Conservation (phyloP, 2,113 vertebrate species). For the Murina feae region DNA sequence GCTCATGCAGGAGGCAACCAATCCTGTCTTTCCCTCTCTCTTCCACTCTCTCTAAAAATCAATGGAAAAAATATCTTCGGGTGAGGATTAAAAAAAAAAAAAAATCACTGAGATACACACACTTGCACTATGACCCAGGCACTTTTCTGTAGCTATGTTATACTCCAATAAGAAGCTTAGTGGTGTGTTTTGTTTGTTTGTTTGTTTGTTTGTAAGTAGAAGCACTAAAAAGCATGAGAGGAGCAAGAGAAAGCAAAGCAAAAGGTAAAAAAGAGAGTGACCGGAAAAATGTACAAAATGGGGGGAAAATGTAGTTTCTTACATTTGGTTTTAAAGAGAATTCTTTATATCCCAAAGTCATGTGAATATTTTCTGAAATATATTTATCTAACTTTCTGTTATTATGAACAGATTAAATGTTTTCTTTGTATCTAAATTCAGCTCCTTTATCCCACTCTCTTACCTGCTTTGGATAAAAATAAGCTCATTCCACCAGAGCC, state of each 20-base stretch:
- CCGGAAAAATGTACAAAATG: background rate
- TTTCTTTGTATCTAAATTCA: background rate
- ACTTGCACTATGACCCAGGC: background rate
- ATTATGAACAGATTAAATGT: background rate
- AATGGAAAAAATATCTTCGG: background rate
- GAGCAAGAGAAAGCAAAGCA: background rate
- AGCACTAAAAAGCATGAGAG: background rate
- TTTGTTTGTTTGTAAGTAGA: background rate
- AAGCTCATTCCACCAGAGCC: constrained; percentile 91
- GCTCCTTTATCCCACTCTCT: constrained; percentile 46
- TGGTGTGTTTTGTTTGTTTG: background rate
- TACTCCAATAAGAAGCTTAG: background rate
- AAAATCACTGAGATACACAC: background rate
- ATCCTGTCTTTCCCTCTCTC: too few species aligned
- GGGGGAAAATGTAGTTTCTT: background rate
- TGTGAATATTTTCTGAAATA: background rate
- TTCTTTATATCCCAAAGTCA: background rate
- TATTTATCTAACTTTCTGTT: background rate
- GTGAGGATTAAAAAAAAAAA: background rate
- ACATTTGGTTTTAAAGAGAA: background rate
- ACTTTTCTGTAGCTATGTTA: background rate
- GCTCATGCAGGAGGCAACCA: too few species aligned
- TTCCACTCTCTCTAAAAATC: background rate
- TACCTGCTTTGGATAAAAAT: constrained; percentile 94
- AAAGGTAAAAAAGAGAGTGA: background rate